Conservation (phyloP, 1,140 invertebrate genomes). For the Phocides pigmalion region DNA sequence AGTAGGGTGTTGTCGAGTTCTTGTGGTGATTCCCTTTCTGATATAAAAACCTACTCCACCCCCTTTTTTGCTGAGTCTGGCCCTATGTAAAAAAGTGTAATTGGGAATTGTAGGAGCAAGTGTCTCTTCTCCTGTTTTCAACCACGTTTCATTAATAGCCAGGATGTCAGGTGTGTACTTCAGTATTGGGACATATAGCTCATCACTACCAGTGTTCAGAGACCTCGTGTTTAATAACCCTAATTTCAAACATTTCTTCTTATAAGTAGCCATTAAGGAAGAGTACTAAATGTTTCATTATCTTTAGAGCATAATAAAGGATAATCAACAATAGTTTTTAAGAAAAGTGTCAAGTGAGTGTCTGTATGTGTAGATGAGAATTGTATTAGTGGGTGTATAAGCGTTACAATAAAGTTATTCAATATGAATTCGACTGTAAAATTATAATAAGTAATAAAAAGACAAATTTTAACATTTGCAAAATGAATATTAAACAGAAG, state of each 20-base stretch:
- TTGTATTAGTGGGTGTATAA: not conserved
- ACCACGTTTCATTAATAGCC: too few species aligned
- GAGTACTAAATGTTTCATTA: too few species aligned
- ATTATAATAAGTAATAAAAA: too few species aligned
- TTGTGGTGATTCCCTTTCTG: not conserved
- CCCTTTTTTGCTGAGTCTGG: conserved; percentile 34
- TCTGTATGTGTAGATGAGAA: not conserved
- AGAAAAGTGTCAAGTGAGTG: too few species aligned
- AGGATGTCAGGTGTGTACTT: conserved; percentile 15
- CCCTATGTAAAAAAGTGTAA: conserved; percentile 36
- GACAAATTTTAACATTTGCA: too few species aligned
- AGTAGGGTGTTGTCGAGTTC: conserved; percentile 10
- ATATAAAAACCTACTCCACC: conserved; percentile 41
- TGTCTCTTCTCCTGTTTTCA: conserved; percentile 10
- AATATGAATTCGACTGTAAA: too few species aligned
- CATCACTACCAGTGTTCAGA: conserved; percentile 33
- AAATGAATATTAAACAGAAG: not conserved
- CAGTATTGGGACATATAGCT: conserved; percentile 21
- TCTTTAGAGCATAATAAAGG: too few species aligned
- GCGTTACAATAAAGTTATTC: too few species aligned
- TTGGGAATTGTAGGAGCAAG: conserved; percentile 17
- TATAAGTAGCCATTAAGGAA: not conserved
- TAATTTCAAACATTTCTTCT: conserved; percentile 28
- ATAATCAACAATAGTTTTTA: too few species aligned
- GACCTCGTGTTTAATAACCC: conserved; percentile 38